Evolutionary conservation across 2,888 invertebrate genomes (phyloP).

Genomic region (Heterodera filipjevi): DNA sequence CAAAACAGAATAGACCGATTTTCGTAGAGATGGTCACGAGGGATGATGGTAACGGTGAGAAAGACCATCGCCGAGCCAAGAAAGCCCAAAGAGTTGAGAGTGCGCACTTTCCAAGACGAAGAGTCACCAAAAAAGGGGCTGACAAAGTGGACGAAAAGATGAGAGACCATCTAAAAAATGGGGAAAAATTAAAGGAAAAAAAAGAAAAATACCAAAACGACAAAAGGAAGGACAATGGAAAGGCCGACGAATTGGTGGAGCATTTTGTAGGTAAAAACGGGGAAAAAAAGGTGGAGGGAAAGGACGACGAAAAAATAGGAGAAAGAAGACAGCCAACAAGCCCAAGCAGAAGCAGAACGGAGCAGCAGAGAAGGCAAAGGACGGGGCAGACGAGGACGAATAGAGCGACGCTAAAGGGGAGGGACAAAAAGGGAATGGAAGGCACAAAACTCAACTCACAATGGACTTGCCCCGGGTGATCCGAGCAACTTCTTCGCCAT

Average conservation of each 20-base stretch:
- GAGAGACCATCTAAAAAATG: slow-evolving; percentile 22
- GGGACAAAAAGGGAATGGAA: background rate
- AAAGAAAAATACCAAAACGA: slow-evolving; percentile 26
- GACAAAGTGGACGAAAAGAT: slow-evolving; percentile 19
- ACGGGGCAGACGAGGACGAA: slow-evolving; percentile 7
- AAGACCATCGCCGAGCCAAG: slow-evolving; percentile 38
- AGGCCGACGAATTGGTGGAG: slow-evolving; percentile 13
- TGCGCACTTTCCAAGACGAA: slow-evolving; percentile 45
- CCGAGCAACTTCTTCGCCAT: slow-evolving; percentile 56
- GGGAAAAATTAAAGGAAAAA: background rate
- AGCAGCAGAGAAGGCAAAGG: slow-evolving; percentile 14
- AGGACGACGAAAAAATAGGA: slow-evolving; percentile 51
- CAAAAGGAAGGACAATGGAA: slow-evolving; percentile 28
- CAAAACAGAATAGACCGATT: background rate
- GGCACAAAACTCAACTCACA: slow-evolving; percentile 13
- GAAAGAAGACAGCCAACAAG: slow-evolving; percentile 50
- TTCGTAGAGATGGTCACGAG: slow-evolving; percentile 11
- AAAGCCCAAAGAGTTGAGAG: slow-evolving; percentile 51
- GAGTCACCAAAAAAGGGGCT: background rate
- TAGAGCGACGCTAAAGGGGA: background rate
- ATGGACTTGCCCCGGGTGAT: slow-evolving; percentile 57
- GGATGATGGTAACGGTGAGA: slow-evolving; percentile 43
- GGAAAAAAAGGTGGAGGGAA: slow-evolving; percentile 51
- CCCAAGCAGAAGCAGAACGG: slow-evolving; percentile 54
- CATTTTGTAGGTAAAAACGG: slow-evolving; percentile 43